Evolutionary conservation across 2,888 invertebrate genomes (phyloP), one percentile per base, ranked within the genome.

Genomic region (Ptilodon capucinus): DNA sequence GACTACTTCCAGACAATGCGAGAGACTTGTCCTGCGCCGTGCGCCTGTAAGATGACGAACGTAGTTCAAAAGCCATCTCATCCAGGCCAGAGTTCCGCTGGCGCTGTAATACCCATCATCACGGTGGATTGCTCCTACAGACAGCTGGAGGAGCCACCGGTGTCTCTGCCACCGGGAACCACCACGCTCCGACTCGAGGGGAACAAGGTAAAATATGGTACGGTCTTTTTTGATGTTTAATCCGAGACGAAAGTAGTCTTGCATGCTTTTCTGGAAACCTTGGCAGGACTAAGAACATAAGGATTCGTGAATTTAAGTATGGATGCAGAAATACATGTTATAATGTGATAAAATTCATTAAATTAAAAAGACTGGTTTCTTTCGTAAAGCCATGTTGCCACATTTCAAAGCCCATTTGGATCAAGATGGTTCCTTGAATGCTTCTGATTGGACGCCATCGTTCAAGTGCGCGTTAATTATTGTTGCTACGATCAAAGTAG

Each of bases 101-200:
- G 86, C 36, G 81, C 65, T 14, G 76, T 93, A 40, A 91, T 92
- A 56, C 95, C 95, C 0, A 91, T 95, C 48, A 94, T 94, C 42
- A 93, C 93, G 2, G 94, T 95, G 28, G 93, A 95, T 79, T 96
- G 96, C 71, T 92, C 93, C 9, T 65, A 86, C 35, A 84, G 91
- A 42, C 88, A 86, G 28, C 79, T 95, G 38, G 85, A 79, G 1
- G 81, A 88, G 36, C 91, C 95, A 45, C 95, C 95, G 0, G 62
- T 78, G 9, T 85, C 84, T 4, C 79, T 96, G 17, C 95, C 95
- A 0, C 87, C 91, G 0, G 93, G 93, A 65, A 94, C 95, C 7
- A 94, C 94, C 16, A 93, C 93, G 0, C 83, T 95, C 3, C 91
- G 92, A 35, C 84, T 95, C 4, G 92, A 93, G 68, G 92, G 93